A percentile compares a stretch with the other conserved stretches of the same genome.
Conservation (phyloP, 1,140 invertebrate genomes). For the Aphidius ervi region DNA sequence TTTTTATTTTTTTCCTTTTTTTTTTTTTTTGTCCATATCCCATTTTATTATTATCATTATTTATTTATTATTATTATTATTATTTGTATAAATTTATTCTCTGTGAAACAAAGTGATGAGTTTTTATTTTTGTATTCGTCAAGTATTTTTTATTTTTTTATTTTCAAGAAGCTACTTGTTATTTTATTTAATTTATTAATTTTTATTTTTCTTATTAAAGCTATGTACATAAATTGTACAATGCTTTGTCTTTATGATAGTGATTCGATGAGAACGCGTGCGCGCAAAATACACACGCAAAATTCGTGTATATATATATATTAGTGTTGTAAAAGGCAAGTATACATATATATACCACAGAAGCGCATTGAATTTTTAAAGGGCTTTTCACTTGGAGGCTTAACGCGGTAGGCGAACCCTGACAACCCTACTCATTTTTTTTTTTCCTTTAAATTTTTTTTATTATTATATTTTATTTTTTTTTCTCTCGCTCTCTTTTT, state of each 20-base stretch:
- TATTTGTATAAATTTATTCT: too few relatives aligned
- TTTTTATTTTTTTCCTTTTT: too few relatives aligned
- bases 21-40: too few relatives aligned
- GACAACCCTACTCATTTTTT: conserved; percentile 4
- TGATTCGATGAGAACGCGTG: conserved; percentile 10
- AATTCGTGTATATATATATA: neutral
- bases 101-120: too few relatives aligned
- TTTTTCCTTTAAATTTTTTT: neutral
- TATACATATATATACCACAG: conserved; percentile 2
- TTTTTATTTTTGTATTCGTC: too few relatives aligned
- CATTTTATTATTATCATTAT: too few relatives aligned
- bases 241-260: conserved; percentile 18
- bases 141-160: too few relatives aligned
- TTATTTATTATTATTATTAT: too few relatives aligned
- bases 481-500: neutral
- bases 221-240: too few relatives aligned
- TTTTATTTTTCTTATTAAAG: too few relatives aligned
- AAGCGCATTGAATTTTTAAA: conserved; percentile 25
- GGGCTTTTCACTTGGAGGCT: conserved; percentile 28
- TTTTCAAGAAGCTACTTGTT: too few relatives aligned
- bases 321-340: neutral
- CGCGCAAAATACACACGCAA: conserved; percentile 11
- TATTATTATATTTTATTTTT: neutral
- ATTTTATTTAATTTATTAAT: too few relatives aligned
- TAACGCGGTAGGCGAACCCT: conserved; percentile 19